Conservation (phyloP, 2,888 invertebrate species). For the Troides helena region DNA sequence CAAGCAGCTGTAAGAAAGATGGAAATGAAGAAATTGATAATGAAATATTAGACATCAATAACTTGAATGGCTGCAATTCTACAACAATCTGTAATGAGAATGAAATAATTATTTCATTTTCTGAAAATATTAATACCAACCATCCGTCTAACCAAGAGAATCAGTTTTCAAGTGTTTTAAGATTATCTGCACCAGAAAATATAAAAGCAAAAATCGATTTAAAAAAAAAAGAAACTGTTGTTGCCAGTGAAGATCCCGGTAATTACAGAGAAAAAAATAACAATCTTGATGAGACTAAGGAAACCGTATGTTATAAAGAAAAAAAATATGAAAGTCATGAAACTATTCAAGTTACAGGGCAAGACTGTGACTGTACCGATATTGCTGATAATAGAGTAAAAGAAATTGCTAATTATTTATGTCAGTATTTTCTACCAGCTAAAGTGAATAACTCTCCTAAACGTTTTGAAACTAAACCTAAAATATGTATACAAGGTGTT, state of each 20-base stretch:
- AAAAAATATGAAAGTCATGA: not conserved
- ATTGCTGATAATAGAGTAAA: constrained; percentile 17
- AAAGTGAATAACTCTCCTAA: constrained; percentile 12
- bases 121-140: not conserved
- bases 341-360: not conserved
- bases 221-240: not conserved
- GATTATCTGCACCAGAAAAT: not conserved
- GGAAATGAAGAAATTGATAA: not conserved
- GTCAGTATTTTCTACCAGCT: constrained; percentile 12
- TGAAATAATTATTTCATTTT: not conserved
- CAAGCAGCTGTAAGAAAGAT: not conserved
- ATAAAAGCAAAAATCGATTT: not conserved
- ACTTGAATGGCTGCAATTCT: not conserved
- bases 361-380: not conserved
- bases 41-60: constrained; percentile 1
- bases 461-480: constrained; percentile 43
- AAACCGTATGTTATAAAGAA: not conserved
- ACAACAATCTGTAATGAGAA: constrained; percentile 2
- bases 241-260: not conserved
- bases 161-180: not conserved
- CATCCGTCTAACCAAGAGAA: not conserved
- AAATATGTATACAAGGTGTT: constrained; percentile 54
- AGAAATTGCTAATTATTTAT: constrained; percentile 23
- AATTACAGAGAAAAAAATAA: constrained; percentile 20
- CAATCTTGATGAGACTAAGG: constrained; percentile 7